These are phyloP conservation scores for Xenus cinereus DNA, from an alignment of 2,113 vertebrate genomes.

Conservation along the genomic window DNA sequence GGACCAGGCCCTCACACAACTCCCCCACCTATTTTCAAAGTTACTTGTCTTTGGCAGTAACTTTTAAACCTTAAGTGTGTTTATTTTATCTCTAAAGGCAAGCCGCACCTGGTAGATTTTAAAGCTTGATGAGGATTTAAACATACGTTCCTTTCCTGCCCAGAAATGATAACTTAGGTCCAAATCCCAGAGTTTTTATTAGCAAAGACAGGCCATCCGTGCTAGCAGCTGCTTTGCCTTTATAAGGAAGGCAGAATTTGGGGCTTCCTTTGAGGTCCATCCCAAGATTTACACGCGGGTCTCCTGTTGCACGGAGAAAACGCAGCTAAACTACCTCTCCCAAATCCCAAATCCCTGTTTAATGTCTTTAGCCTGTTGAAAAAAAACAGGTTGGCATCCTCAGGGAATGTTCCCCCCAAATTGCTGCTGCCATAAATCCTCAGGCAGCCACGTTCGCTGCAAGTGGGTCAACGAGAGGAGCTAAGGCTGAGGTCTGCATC, in stretches of 20 bases:
- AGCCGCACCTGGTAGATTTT: background rate
- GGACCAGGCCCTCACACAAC: background rate
- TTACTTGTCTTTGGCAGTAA: background rate
- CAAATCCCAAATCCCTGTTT: background rate
- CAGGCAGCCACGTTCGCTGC: rapidly evolving
- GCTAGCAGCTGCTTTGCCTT: background rate
- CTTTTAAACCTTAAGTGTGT: background rate
- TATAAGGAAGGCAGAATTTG: background rate
- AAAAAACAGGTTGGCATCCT: background rate
- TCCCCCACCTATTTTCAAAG: background rate
- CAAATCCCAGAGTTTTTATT: background rate
- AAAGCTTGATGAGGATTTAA: background rate
- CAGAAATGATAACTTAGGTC: background rate
- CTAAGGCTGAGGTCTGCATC: background rate
- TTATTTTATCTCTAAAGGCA: background rate
- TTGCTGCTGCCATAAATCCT: background rate
- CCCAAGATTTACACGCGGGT: rapidly evolving
- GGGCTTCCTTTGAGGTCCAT: background rate
- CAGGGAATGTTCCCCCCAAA: background rate
- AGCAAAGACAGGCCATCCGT: background rate
- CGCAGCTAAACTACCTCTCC: background rate
- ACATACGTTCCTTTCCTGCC: background rate
- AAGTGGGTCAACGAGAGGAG: background rate
- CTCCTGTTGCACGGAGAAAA: background rate
- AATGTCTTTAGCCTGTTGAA: background rate